phyloP scores from a whole-genome alignment of 2,888 invertebrate genomes.

The Andrena trimmerana region DNA sequence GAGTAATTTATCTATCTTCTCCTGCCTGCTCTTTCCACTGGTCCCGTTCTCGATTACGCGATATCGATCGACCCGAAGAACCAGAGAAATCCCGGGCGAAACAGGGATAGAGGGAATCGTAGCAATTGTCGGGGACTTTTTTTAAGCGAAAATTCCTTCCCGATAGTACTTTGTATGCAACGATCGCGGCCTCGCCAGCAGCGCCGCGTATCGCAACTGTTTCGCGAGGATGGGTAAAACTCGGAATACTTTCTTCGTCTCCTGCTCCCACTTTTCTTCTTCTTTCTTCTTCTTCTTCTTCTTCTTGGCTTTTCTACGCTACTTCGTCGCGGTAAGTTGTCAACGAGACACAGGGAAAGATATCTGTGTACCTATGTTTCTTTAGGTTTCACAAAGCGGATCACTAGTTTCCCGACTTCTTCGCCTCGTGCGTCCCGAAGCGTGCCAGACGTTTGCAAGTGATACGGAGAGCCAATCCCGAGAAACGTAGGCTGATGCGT shows the following conservation, averaged over 20 bases:
- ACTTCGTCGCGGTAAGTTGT: constrained; percentile 55
- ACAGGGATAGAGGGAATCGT: background rate
- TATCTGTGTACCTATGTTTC: constrained; percentile 48
- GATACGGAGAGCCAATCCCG: too few species aligned
- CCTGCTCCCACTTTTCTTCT: too few species aligned
- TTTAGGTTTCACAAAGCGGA: constrained; percentile 52
- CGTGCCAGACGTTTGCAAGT: background rate
- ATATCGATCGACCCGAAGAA: background rate
- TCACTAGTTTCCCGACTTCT: constrained; percentile 39
- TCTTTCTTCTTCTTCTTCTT: constrained; percentile 30
- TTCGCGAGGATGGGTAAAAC: constrained; percentile 34
- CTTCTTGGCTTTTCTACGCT: constrained; percentile 20
- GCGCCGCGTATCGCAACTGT: constrained; percentile 35
- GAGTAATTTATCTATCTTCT: constrained; percentile 34
- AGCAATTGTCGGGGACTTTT: constrained; percentile 26
- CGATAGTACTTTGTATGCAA: constrained; percentile 55
- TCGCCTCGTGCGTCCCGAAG: background rate
- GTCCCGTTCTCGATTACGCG: background rate
- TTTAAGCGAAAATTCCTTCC: constrained; percentile 49
- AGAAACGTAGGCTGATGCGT: too few species aligned
- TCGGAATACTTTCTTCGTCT: constrained; percentile 48
- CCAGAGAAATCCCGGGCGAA: background rate
- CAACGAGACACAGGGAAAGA: constrained; percentile 61
- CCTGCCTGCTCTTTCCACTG: background rate
- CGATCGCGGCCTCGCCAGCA: constrained; percentile 30